These are phyloP conservation scores for Phymatocera aterrima DNA, from an alignment of 2,888 invertebrate species.

Conservation along the genomic window DNA sequence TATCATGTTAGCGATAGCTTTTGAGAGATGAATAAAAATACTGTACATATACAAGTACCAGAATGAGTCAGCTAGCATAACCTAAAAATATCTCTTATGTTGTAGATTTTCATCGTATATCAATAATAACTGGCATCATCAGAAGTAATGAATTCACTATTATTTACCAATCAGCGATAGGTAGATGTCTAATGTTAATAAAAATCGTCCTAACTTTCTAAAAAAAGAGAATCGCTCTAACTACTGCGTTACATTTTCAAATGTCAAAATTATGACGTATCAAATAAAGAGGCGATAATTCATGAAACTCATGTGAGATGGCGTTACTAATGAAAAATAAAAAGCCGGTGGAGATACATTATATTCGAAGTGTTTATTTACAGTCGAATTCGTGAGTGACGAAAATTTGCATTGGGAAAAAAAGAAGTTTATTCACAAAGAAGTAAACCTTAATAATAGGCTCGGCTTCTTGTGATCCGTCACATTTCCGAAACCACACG, in stretches of 20 bases:
- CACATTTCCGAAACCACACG: no score
- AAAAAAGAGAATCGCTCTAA: no score
- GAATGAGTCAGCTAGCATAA: not conserved
- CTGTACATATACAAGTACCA: not conserved
- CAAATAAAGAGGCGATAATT: not conserved
- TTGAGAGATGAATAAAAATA: not conserved
- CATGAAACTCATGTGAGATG: not conserved
- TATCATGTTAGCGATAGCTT: not conserved
- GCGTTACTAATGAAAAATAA: not conserved
- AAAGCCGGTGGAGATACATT: no score
- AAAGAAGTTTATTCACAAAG: no score
- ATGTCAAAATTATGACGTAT: not conserved
- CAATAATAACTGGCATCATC: not conserved
- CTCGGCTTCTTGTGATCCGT: no score
- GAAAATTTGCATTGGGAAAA: no score
- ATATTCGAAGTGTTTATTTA: no score
- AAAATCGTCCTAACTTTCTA: not conserved
- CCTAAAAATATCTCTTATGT: not conserved
- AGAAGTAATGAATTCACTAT: not conserved
- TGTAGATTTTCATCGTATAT: not conserved
- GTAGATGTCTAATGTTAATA: not conserved
- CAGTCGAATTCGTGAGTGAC: no score
- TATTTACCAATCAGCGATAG: not conserved
- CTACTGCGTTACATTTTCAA: conserved; percentile 22
- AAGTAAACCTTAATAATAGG: no score